Conservation (phyloP, 2,888 invertebrate genomes). For the Drosophila gaucha region DNA sequence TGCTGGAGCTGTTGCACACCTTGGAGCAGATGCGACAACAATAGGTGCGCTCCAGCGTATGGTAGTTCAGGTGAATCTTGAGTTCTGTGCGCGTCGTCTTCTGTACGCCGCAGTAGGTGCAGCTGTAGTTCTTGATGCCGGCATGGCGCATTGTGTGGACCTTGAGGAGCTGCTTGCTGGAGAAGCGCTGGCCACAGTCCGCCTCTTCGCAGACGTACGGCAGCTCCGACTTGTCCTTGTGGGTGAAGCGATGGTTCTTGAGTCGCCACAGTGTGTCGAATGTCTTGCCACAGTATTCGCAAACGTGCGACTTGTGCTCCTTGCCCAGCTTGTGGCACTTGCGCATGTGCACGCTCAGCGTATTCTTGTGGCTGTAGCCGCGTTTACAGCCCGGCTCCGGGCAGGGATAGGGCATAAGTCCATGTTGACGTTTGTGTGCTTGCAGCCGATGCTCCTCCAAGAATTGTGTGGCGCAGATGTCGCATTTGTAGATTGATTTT, state of each 20-base stretch:
- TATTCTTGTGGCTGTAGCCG: slow-evolving; percentile 50
- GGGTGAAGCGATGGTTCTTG: slow-evolving; percentile 77
- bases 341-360: slow-evolving; percentile 52
- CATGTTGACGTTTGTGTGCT: slow-evolving; percentile 47
- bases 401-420: slow-evolving; percentile 47
- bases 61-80: slow-evolving; percentile 81
- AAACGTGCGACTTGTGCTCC: slow-evolving; percentile 53
- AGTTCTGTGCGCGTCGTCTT: slow-evolving; percentile 82
- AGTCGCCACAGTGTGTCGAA: slow-evolving; percentile 58
- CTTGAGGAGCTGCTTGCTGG: slow-evolving; percentile 76
- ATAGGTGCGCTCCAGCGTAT: slow-evolving; percentile 80
- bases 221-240: slow-evolving; percentile 72
- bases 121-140: slow-evolving; percentile 82
- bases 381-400: slow-evolving; percentile 43
- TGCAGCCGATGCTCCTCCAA: slow-evolving; percentile 42
- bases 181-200: slow-evolving; percentile 69
- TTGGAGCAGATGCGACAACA: slow-evolving; percentile 77
- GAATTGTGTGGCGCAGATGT: slow-evolving; percentile 44
- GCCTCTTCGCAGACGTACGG: slow-evolving; percentile 75
- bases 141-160: slow-evolving; percentile 82
- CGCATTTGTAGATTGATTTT: slow-evolving; percentile 43
- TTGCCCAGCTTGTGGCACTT: slow-evolving; percentile 54
- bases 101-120: slow-evolving; percentile 80
- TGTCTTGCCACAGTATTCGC: slow-evolving; percentile 50
- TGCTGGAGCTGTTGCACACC: slow-evolving; percentile 81